These are phyloP conservation scores for Chelon labrosus DNA, from an alignment of 2,797 vertebrate genomes.

Conservation along the genomic window DNA sequence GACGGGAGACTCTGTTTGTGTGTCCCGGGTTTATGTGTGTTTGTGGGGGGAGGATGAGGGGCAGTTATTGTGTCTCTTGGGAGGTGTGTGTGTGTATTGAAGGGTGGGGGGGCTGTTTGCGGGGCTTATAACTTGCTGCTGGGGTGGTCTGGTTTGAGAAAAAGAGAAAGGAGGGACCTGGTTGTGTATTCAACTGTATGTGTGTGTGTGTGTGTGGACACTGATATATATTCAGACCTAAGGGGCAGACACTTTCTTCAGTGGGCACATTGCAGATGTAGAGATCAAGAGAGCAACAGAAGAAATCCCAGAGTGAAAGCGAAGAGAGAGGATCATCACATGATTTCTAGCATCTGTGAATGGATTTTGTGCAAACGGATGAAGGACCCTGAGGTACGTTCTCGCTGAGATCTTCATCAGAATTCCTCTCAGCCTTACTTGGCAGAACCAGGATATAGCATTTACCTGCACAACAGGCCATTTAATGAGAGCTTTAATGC, in stretches of 20 bases:
- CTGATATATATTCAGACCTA: constrained; percentile 40
- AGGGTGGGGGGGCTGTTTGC: constrained; percentile 57
- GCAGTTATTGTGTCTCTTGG: constrained; percentile 65
- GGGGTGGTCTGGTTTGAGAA: constrained; percentile 76
- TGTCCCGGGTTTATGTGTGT: constrained; percentile 39
- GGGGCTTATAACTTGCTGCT: constrained; percentile 68
- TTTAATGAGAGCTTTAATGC: background rate
- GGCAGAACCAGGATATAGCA: background rate
- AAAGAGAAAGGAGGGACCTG: constrained; percentile 46
- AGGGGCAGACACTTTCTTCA: constrained; percentile 37
- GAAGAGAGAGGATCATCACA: constrained; percentile 5
- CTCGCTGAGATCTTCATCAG: constrained; percentile 1
- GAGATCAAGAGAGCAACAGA: constrained; percentile 8
- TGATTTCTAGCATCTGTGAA: background rate
- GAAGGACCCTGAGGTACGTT: constrained; percentile 58
- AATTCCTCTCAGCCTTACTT: background rate
- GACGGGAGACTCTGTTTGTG: constrained; percentile 36
- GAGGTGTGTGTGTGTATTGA: constrained; percentile 64
- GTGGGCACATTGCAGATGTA: constrained; percentile 20
- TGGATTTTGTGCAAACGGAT: constrained; percentile 23
- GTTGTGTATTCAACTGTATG: constrained; percentile 26
- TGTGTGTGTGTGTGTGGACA: constrained; percentile 14
- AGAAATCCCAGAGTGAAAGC: constrained; percentile 19
- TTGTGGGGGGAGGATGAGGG: constrained; percentile 16
- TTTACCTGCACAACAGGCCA: background rate